Evolutionary conservation across 2,797 vertebrate genomes (phyloP), one percentile per base, ranked within the genome.

Genomic region (Cephalopachus bancanus): DNA sequence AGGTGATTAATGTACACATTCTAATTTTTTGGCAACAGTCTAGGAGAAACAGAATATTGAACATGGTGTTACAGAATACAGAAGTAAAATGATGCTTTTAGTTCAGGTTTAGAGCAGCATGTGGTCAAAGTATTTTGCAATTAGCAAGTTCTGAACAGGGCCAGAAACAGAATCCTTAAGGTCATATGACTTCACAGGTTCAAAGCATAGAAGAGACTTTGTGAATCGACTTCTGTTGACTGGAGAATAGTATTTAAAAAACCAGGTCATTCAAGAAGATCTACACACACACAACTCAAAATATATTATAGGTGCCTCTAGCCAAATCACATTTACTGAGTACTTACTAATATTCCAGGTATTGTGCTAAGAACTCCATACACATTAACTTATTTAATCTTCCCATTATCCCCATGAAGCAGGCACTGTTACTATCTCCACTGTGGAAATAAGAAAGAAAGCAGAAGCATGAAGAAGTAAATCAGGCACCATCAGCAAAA

Each of bases 401-500:
- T 96, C 69, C 49, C 65, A 62, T n/a, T 7, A 88, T 22, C 10
- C 16, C 15, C 53, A 24, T 5, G 53, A 94, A 83, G 37, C 59
- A 71, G 33, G 65, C 14, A 22, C 83, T 88, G 11, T 65, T 92
- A 74, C 64, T 69, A 93, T 76, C 24, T 17, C 22, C 60, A 71
- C 86, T 86, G 60, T 30, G 62, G 22, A 97, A 91, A 91, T 75
- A 80, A 71, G 19, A 83, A 94, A 53, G 59, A 16, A n/a, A 80
- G 37, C 80, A 83, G 51, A 94, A 59, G 28, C 16, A 67, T 11
- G 7, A 55, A 62, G 64, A 78, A 94, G 65, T 88, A 78, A 94
- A 59, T 88, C 62, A 90, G 83, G 26, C 69, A 26, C 57, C 71
- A 55, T n/a, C 91, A 96, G n/a, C 75, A 55, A 60, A 64, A 91